Base-by-base conservation (phyloP, 2,888 invertebrate species). In the Willowsia nigromaculata region DNA sequence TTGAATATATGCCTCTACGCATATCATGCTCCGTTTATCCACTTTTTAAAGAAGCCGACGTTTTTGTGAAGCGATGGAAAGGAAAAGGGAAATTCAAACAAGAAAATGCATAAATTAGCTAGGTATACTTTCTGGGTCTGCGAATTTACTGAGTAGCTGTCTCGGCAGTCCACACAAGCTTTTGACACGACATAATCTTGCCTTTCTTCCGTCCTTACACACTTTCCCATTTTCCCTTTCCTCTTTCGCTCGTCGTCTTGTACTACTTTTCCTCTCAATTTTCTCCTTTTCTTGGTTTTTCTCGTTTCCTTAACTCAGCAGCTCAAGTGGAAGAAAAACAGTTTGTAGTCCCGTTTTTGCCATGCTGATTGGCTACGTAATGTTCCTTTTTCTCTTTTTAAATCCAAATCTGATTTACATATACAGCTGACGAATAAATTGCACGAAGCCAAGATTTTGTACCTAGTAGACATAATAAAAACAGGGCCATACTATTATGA, bases 51-150 rank as follows among this genome's bases (percentile, higher is more conserved):
- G 33, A 50, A 13, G 43, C 18, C n/a, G 78, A 1, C 6, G 15
- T 6, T 78, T 53, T 78, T 50, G 13, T 33, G 59, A 33, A 56
- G 47, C 18, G 25, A 76, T n/a, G 65, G 71, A 85, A 65, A 18
- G 25, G 40, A 76, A 78, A 40, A 47, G 84, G 56, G 43, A 76
- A 76, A n/a, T 85, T 85, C 80, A 80, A 78, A 78, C 65, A 78
- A 85, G 85, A 85, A 68, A 80, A 85, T 80, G 85, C 78, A 85
- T 85, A 85, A 85, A 85, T 85, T 85, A 85, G 65, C 65, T 65
- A 30, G 40, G 27, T 40, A 47, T 30, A 59, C 47, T 25, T 22
- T 0, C 27, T 11, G 59, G 59, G 25, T 7, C 11, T 27, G 59
- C 13, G 6, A 59, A 3, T 25, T 9, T 18, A 6, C 25, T 27